Conservation (phyloP, 2,113 vertebrate genomes). For the Spheniscus mendiculus region DNA sequence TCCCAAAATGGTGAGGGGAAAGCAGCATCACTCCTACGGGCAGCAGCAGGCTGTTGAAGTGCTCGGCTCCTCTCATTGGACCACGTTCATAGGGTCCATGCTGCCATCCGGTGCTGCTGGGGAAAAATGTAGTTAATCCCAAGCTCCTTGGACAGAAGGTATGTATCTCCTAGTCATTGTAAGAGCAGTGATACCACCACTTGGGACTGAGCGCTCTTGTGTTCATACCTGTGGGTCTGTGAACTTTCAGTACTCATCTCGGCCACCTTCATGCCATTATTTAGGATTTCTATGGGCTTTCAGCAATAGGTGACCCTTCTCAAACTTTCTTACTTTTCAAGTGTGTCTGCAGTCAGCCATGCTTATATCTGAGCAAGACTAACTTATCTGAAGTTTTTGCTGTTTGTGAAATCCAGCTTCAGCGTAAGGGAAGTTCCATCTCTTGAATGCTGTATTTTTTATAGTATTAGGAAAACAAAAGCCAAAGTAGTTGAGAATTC, state of each 20-base stretch:
- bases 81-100: not conserved
- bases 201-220: not conserved
- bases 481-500: slow-evolving; percentile 24
- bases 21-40: not conserved
- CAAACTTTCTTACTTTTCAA: not conserved
- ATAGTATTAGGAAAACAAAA: not conserved
- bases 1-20: not conserved
- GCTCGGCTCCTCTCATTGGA: not conserved
- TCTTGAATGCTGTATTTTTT: not conserved
- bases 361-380: not conserved
- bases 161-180: not conserved
- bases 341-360: not conserved
- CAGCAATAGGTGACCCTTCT: not conserved
- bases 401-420: not conserved
- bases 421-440: not conserved
- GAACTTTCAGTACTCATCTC: not conserved
- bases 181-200: rapidly evolving
- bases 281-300: not conserved
- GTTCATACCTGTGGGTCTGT: not conserved
- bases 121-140: not conserved
- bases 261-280: not conserved
- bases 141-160: not conserved
- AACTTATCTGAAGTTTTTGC: not conserved
- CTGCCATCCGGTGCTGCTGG: slow-evolving; percentile 19
- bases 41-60: not conserved